Conservation (phyloP, 2,797 vertebrate species). For the Sebastes iracundus region DNA sequence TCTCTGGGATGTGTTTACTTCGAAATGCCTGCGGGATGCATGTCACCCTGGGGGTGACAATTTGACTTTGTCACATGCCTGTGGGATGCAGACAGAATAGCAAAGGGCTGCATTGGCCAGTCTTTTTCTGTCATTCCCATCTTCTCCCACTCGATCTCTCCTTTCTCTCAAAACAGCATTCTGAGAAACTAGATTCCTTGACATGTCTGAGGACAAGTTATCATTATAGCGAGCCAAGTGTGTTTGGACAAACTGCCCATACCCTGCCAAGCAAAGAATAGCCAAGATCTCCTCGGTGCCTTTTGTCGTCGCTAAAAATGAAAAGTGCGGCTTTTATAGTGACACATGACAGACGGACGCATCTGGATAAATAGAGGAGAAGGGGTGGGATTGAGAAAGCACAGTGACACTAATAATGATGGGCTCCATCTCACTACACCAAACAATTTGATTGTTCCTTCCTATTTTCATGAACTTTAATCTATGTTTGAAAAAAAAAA, state of each 20-base stretch:
- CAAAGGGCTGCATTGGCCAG: slow-evolving; percentile 64
- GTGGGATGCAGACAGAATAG: slow-evolving; percentile 62
- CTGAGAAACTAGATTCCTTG: slow-evolving; percentile 53
- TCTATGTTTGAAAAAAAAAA: background rate
- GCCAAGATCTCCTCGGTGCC: background rate
- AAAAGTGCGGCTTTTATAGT: slow-evolving; percentile 27
- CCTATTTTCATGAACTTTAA: background rate
- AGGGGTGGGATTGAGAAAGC: background rate
- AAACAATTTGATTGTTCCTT: background rate
- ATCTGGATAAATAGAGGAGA: background rate
- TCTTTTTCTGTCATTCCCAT: slow-evolving; percentile 61
- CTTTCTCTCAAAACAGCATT: slow-evolving; percentile 54
- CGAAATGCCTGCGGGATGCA: slow-evolving; percentile 64
- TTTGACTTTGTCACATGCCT: slow-evolving; percentile 74
- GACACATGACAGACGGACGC: background rate
- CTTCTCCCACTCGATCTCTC: slow-evolving; percentile 45
- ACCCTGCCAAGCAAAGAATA: slow-evolving; percentile 35
- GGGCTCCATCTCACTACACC: background rate
- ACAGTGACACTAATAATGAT: slow-evolving; percentile 5
- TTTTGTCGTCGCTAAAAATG: background rate
- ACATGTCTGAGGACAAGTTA: slow-evolving; percentile 62
- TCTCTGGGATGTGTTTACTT: slow-evolving; percentile 60
- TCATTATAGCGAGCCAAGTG: slow-evolving; percentile 59
- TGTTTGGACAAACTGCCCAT: slow-evolving; percentile 54
- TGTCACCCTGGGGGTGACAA: slow-evolving; percentile 70